Evolutionary conservation across 2,797 vertebrate species (phyloP).

Genomic region (Pipistrellus pygmaeus): DNA sequence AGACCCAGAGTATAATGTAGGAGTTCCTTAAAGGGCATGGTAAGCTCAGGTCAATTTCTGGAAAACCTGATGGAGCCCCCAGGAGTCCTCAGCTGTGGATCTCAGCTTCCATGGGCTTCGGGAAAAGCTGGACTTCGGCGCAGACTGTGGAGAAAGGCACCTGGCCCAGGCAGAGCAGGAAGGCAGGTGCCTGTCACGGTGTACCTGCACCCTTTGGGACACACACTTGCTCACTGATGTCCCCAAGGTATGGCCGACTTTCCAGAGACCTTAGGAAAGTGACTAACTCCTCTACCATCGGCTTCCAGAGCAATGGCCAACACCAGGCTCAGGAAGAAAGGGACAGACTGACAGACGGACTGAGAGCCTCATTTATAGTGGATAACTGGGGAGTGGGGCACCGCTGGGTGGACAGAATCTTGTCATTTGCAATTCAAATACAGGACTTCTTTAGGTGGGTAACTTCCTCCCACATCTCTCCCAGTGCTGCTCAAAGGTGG

Average conservation of each 20-base stretch:
- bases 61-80: not conserved
- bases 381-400: not conserved
- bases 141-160: not conserved
- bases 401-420: too few relatives aligned
- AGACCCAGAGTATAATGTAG: not conserved
- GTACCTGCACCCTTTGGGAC: not conserved
- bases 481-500: not conserved
- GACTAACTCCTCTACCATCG: not conserved
- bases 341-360: too few relatives aligned
- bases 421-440: not conserved
- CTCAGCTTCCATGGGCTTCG: not conserved
- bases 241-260: not conserved
- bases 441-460: too few relatives aligned
- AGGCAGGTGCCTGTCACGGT: fast-evolving
- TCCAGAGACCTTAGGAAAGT: not conserved
- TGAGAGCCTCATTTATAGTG: too few relatives aligned
- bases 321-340: not conserved
- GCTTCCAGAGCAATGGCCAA: not conserved
- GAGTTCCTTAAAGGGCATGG: not conserved
- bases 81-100: not conserved
- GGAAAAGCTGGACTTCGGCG: not conserved
- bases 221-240: not conserved
- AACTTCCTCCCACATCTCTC: not conserved
- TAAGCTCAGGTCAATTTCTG: not conserved
- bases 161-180: not conserved